These are phyloP conservation scores for Clupea harengus DNA, from an alignment of 2,113 vertebrate species.

Conservation along the genomic window DNA sequence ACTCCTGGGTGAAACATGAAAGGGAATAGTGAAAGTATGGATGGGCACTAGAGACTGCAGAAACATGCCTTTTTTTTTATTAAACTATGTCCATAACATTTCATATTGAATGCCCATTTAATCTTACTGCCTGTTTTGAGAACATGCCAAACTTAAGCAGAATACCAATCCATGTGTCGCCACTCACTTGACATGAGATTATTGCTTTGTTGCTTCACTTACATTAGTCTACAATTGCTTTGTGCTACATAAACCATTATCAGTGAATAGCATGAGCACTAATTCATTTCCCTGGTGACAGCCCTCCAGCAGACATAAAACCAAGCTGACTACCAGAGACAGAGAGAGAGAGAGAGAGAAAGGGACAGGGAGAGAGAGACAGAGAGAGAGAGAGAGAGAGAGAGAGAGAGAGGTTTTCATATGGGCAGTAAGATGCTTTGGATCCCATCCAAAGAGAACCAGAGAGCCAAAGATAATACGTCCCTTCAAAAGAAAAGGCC, in stretches of 20 bases:
- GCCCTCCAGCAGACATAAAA: neutral
- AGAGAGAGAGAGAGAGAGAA: neutral
- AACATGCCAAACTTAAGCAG: neutral
- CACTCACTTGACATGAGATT: neutral
- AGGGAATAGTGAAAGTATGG: neutral
- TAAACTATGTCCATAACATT: neutral
- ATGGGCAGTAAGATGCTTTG: neutral
- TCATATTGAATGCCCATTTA: neutral
- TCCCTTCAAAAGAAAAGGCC: constrained; percentile 24
- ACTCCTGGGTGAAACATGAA: neutral
- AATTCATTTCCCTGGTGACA: neutral
- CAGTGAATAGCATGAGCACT: neutral
- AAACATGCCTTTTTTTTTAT: no score
- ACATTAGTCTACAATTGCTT: neutral
- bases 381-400: constrained; percentile 12
- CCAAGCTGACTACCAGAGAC: neutral
- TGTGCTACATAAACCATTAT: neutral
- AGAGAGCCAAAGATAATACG: constrained; percentile 13
- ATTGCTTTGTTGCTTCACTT: neutral
- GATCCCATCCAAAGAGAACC: neutral
- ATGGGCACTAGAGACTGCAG: neutral
- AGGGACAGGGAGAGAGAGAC: neutral
- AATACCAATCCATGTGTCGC: neutral
- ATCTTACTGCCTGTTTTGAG: neutral
- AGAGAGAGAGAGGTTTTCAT: neutral